Percentiles rank a stretch among this genome's conserved stretches.
Evolutionary conservation across 1,140 invertebrate species (phyloP).

Genomic region (Tetramorium simillimum): DNA sequence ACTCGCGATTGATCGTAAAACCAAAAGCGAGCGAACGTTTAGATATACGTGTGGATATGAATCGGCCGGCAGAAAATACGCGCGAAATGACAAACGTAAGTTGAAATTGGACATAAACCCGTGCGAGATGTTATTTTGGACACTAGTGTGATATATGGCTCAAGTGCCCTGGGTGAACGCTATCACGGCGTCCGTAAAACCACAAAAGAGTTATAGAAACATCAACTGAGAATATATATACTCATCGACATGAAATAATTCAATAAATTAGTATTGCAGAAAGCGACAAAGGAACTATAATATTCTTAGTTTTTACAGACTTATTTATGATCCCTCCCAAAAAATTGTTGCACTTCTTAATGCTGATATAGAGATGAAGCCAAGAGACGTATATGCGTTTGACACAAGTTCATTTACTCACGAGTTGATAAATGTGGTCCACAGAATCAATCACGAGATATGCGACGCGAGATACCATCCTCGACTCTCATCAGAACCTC

Average conservation of each 20-base stretch:
- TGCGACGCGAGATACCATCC: neutral
- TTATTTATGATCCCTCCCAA: neutral
- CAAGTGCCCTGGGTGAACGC: neutral
- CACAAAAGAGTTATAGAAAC: neutral
- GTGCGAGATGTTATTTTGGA: slow-evolving; percentile 27
- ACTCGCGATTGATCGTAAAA: slow-evolving; percentile 69
- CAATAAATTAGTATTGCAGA: neutral
- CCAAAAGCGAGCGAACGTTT: slow-evolving; percentile 16
- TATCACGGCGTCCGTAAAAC: neutral
- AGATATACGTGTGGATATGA: neutral
- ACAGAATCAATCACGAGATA: slow-evolving; percentile 46
- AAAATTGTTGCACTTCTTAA: neutral
- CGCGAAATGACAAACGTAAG: slow-evolving; percentile 15
- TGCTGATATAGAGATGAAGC: neutral
- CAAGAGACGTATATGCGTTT: neutral
- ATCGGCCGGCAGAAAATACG: slow-evolving; percentile 3
- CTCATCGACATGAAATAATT: neutral
- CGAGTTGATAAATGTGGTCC: neutral
- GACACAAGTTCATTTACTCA: neutral
- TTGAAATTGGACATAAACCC: slow-evolving; percentile 23
- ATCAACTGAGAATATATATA: slow-evolving; percentile 4
- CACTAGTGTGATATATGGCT: slow-evolving; percentile 9
- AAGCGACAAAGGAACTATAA: neutral
- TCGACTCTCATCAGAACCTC: slow-evolving; percentile 30
- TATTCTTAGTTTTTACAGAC: neutral